Evolutionary conservation across 2,888 invertebrate genomes (phyloP), one percentile per base, ranked within the genome.

Genomic region (Epicampocera succincta): DNA sequence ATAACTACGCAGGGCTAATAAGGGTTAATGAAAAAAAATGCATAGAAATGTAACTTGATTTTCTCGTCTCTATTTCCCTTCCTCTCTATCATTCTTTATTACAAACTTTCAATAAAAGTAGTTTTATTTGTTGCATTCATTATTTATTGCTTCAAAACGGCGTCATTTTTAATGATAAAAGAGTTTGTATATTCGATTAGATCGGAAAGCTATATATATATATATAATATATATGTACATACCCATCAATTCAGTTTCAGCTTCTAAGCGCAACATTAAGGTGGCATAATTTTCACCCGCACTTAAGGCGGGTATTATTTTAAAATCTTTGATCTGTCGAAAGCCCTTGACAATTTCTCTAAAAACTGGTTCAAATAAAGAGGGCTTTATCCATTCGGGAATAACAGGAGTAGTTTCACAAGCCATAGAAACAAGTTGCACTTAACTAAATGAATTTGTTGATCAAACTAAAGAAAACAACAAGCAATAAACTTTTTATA

Each of bases 271-370:
- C 25, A 88, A 63, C 86, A 90, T 87, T 3, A 87, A 56, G 0
- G 89, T 89, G n/a, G 87, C 83, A 82, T 87, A 90, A 76, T 90
- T 90, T 72, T 90, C 90, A 0, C 89, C 90, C 0, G 86, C 85
- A 3, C 81, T 84, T 1, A 84, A 60, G 4, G 88, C 89, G 0
- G 83, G 83, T 2, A 44, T 69, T 0, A 84, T 82, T 11, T 84
- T 86, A 56, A 88, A 87, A 2, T 76, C 77, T 12, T 61, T 78
- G 3, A 85, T 85, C 61, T 66, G 78, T 17, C 80, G 65, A 17
- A 83, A 86, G 5, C 83, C 75, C 0, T 80, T 56, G 0, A 82
- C n/a, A 1, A 78, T 84, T 29, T 83, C 75, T 44, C 72, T 83
- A 4, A 88, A 79, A 19, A 87, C 44, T 0, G 74, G 50, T 9